phyloP scores from a whole-genome alignment of 2,888 invertebrate species.

The Caenorhabditis plicata region DNA sequence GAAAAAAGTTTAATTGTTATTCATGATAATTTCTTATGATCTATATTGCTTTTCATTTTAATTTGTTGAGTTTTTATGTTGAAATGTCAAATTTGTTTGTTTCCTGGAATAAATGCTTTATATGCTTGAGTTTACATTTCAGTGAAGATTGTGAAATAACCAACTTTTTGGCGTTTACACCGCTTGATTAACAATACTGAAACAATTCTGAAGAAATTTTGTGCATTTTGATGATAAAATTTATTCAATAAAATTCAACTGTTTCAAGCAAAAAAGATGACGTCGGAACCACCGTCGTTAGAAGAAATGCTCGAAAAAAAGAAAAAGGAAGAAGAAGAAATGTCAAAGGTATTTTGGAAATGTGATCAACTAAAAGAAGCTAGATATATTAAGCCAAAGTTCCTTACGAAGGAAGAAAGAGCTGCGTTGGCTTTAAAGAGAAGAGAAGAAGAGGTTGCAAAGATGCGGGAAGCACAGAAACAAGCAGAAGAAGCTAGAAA shows the following conservation, averaged over 20 bases:
- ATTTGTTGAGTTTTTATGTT: not conserved
- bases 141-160: no score
- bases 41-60: not conserved
- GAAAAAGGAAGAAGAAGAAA: slow-evolving; percentile 89
- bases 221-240: no score
- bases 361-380: not conserved
- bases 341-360: slow-evolving; percentile 77
- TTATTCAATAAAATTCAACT: not conserved
- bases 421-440: slow-evolving; percentile 84
- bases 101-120: slow-evolving; percentile 1
- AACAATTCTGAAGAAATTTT: no score
- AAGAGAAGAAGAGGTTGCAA: slow-evolving; percentile 81
- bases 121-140: no score
- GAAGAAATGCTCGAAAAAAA: slow-evolving; percentile 93
- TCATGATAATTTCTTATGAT: not conserved
- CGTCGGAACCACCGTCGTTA: slow-evolving; percentile 83
- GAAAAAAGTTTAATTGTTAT: slow-evolving; percentile 1
- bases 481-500: slow-evolving; percentile 73
- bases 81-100: not conserved
- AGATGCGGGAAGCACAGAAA: slow-evolving; percentile 76
- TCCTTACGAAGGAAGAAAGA: slow-evolving; percentile 92
- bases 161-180: no score
- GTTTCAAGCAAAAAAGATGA: slow-evolving; percentile 18
- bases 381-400: slow-evolving; percentile 75
- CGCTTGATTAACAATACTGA: no score